Base-by-base conservation (phyloP, 2,797 vertebrate species). In the Helostoma temminkii region DNA sequence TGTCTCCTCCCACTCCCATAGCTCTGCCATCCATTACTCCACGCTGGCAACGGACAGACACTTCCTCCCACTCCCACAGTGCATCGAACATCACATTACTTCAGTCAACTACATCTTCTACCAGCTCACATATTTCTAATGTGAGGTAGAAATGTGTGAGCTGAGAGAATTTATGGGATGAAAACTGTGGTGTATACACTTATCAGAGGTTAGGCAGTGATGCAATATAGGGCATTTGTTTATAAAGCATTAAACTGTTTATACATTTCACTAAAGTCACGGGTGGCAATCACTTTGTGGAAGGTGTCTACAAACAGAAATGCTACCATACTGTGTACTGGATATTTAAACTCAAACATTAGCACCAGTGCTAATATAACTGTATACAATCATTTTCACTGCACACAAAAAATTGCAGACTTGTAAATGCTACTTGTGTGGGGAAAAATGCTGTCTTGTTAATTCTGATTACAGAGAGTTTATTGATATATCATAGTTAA, bases 11-110 rank as follows among this genome's bases (percentile, higher is more conserved):
- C 88, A 91, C 91, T 88, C 85, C 82, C 85, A 88, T 81, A 84
- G 88, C 88, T 79, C 85, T 79, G 71, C 87, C 88, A 92, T 92
- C 90, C 90, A 92, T 92, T 93, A 93, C 87, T 88, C 79, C 74
- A 82, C 46, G 75, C 87, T 90, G 83, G 89, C 84, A 83, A 86
- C 46, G 76, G 88, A 89, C 89, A 91, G 90, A 84, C 86, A 78
- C 81, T 88, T 89, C 91, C 88, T 90, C 85, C 88, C 87, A 89
- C 90, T 87, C 87, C 89, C 86, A 86, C 89, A 74, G 86, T 69
- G 77, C 80, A 77, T 50, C 74, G 79, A 86, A 89, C 86, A 89
- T 91, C 85, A 80, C 85, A 87, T 89, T 87, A 86, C 87, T 74
- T 81, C 80, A 76, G n/a, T n/a, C n/a, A n/a, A n/a, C n/a, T n/a